These are phyloP conservation scores for Lacerta bilineata DNA, from an alignment of 2,797 vertebrate genomes.

Conservation along the genomic window DNA sequence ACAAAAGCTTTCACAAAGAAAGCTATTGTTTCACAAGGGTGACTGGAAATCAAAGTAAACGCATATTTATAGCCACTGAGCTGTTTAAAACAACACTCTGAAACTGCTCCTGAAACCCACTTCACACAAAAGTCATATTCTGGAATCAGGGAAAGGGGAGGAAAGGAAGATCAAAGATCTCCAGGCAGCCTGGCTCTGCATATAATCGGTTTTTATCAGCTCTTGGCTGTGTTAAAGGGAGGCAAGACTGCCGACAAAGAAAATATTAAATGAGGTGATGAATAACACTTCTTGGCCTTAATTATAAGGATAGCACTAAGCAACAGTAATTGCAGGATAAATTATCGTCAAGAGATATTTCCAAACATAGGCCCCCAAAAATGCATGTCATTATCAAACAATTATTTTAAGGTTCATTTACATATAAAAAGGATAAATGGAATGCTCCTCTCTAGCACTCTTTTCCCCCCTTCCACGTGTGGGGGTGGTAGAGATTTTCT, in stretches of 20 bases:
- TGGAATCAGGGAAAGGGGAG: conserved; percentile 43
- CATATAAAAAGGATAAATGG: conserved; percentile 83
- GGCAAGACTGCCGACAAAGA: conserved; percentile 76
- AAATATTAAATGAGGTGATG: conserved; percentile 81
- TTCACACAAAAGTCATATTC: conserved; percentile 74
- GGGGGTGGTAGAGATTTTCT: conserved; percentile 72
- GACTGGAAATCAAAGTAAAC: conserved; percentile 76
- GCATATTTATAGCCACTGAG: conserved; percentile 76
- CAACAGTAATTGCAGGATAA: conserved; percentile 81
- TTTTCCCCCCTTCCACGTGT: conserved; percentile 62
- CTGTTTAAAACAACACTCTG: conserved; percentile 78
- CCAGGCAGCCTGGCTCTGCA: conserved; percentile 71
- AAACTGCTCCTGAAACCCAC: conserved; percentile 74
- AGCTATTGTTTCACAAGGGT: conserved; percentile 73
- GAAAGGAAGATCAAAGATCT: conserved; percentile 74
- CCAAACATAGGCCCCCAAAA: conserved; percentile 77
- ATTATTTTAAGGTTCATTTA: conserved; percentile 84
- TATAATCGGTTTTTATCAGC: conserved; percentile 75
- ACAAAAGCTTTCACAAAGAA: conserved; percentile 45
- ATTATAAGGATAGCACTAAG: conserved; percentile 82
- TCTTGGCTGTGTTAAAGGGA: conserved; percentile 72
- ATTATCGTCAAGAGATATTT: conserved; percentile 84
- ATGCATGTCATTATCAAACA: conserved; percentile 83
- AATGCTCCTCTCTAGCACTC: conserved; percentile 60
- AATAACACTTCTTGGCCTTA: conserved; percentile 82